A percentile compares a stretch with the other conserved stretches of the same genome.
These are phyloP conservation scores for Penaeus chinensis DNA, from an alignment of 1,140 invertebrate species.

Conservation along the genomic window DNA sequence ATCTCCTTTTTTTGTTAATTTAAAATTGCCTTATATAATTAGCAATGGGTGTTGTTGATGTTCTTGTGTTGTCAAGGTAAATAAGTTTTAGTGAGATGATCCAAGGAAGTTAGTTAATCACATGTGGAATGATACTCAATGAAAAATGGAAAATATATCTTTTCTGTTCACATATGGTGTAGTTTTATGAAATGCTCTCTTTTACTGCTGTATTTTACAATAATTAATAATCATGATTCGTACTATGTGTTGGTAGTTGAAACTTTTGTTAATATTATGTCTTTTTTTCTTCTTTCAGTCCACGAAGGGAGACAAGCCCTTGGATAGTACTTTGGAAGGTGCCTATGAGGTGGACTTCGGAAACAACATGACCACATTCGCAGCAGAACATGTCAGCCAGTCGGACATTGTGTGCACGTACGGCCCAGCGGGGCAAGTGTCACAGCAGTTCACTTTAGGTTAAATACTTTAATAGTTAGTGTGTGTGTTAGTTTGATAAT, in stretches of 20 bases:
- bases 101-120: too few relatives aligned
- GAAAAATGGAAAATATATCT: too few relatives aligned
- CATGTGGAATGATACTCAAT: too few relatives aligned
- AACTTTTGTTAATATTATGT: too few relatives aligned
- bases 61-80: too few relatives aligned
- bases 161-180: too few relatives aligned
- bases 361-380: constrained; percentile 50
- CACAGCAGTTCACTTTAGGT: constrained; percentile 52
- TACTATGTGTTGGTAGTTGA: not conserved
- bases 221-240: not conserved
- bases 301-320: constrained; percentile 49
- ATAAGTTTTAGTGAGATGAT: too few relatives aligned
- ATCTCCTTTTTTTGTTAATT: too few relatives aligned
- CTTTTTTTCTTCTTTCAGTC: constrained; percentile 26
- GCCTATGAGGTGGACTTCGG: constrained; percentile 41
- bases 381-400: constrained; percentile 50
- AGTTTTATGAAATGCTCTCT: too few relatives aligned
- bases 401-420: constrained; percentile 55
- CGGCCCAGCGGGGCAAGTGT: constrained; percentile 48
- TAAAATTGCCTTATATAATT: too few relatives aligned
- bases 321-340: constrained; percentile 36
- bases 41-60: too few relatives aligned
- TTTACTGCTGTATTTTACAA: not conserved
- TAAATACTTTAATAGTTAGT: constrained; percentile 13
- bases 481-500: constrained; percentile 10